These are phyloP conservation scores for Rhyzopertha dominica DNA, from an alignment of 1,140 invertebrate species.

Conservation along the genomic window DNA sequence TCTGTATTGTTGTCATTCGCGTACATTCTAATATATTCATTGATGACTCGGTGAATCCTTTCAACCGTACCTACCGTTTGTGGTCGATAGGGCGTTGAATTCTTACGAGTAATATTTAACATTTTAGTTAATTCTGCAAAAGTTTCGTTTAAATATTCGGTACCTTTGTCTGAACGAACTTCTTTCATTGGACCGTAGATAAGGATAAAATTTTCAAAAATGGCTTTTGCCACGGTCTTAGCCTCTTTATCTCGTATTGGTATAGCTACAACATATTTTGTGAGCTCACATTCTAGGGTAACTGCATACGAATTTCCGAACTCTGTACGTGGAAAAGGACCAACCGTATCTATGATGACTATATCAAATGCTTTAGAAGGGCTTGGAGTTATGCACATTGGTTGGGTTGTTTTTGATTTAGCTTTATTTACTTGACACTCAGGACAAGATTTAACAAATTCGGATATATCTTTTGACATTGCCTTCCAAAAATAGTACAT, in stretches of 20 bases:
- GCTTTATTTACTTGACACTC: constrained; percentile 11
- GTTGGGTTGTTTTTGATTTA: no score
- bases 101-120: constrained; percentile 1
- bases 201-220: constrained; percentile 11
- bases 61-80: constrained; percentile 3
- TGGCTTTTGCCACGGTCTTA: constrained; percentile 13
- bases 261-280: constrained; percentile 10
- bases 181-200: constrained; percentile 15
- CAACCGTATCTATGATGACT: constrained; percentile 1
- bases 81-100: constrained; percentile 4
- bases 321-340: not conserved
- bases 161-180: constrained; percentile 8
- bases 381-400: not conserved
- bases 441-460: constrained; percentile 1
- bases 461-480: constrained; percentile 4
- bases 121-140: constrained; percentile 1
- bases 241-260: constrained; percentile 16
- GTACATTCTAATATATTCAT: constrained; percentile 5
- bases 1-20: not conserved
- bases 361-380: constrained; percentile 11
- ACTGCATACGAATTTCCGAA: not conserved
- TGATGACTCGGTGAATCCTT: constrained; percentile 1
- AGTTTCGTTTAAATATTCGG: constrained; percentile 3
- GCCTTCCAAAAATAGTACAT: constrained; percentile 5
- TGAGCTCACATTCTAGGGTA: constrained; percentile 11